Evolutionary conservation across 2,888 invertebrate genomes (phyloP), one percentile per base, ranked within the genome.

Genomic region (Lithophane socia): DNA sequence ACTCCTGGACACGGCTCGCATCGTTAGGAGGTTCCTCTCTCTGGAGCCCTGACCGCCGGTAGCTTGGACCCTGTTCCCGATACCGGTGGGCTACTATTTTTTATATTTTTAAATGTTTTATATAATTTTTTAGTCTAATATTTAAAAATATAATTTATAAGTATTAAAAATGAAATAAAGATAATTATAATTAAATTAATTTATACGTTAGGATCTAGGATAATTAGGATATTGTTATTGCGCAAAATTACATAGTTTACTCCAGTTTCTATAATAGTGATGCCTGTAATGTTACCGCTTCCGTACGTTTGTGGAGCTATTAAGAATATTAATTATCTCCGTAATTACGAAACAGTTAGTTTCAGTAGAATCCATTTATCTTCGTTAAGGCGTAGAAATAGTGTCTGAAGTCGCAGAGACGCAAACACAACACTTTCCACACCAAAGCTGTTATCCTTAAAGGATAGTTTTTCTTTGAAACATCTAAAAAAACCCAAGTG

Each of bases 311-410:
- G n/a, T n/a, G 12, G 42, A n/a, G 73, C 42, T 49, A 29, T 56
- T 73, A 44, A 21, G 42, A 73, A 73, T 78, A 64, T 78, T 78
- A 63, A 73, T 80, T 73, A 73, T 49, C 49, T 56, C 2, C 13
- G 49, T 58, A 78, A 73, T 78, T 73, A 64, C 73, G 24, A 16
- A 80, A 63, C 54, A 63, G 44, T 61, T 54, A 54, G 37, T 77
- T 77, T 80, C 37, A 52, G 54, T 71, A 24, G 18, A n/a, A 77
- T 49, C 37, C 24, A 72, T 77, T 77, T 42, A 42, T 72, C 54
- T 72, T 56, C 44, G 3, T 9, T 16, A 3, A 47, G 24, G 24
- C 47, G 61, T 42, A 7, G 7, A 69, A 75, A 21, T 49, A 13
- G 73, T 18, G 18, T 54, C 52, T 69, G 12, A 47, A 47, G 42